phyloP scores from a whole-genome alignment of 2,888 invertebrate species.

The Noctuana brunneofusca region DNA sequence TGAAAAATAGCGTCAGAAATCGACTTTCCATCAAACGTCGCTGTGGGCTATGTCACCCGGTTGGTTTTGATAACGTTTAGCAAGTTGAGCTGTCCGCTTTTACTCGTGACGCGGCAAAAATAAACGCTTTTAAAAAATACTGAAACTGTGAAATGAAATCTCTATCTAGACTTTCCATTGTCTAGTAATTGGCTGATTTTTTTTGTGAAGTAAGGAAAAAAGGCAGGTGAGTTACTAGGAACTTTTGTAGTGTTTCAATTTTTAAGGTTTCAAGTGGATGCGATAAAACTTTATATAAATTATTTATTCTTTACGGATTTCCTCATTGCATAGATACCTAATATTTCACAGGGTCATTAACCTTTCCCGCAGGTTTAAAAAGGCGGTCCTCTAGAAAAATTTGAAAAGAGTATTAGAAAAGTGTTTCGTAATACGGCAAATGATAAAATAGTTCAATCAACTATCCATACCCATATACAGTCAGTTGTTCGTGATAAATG shows the following conservation, averaged over 20 bases:
- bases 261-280: too few species aligned
- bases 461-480: not conserved
- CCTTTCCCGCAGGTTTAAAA: too few species aligned
- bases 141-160: not conserved
- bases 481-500: constrained; percentile 19
- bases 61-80: constrained; percentile 1
- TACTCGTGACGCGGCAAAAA: not conserved
- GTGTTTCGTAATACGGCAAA: not conserved
- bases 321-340: too few species aligned
- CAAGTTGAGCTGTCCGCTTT: constrained; percentile 1
- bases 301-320: too few species aligned
- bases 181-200: too few species aligned
- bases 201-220: not conserved
- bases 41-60: not conserved
- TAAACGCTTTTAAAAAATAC: not conserved
- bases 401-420: too few species aligned
- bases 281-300: too few species aligned
- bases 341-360: too few species aligned
- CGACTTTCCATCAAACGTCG: constrained; percentile 6
- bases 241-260: too few species aligned
- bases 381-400: too few species aligned
- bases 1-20: constrained; percentile 1
- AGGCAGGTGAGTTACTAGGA: too few species aligned
- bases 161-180: not conserved
- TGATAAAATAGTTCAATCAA: not conserved